phyloP scores from a whole-genome alignment of 2,113 vertebrate species.

The Rattus rattus region DNA sequence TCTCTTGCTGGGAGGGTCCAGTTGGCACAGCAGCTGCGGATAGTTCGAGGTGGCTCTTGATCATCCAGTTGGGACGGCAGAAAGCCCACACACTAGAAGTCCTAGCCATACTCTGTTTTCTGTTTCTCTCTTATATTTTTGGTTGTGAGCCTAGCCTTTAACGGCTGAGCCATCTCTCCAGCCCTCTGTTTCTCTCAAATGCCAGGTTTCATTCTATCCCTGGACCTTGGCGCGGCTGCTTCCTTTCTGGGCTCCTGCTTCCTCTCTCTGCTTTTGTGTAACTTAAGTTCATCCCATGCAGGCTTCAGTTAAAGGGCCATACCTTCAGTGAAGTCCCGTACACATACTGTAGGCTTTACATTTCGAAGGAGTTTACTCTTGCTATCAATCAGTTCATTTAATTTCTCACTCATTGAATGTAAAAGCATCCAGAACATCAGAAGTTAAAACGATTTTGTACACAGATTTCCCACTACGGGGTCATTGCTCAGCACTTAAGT shows the following conservation, averaged over 20 bases:
- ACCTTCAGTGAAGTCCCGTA: not conserved
- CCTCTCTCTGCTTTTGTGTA: not conserved
- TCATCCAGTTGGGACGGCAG: not conserved
- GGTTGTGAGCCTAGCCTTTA: too few relatives aligned
- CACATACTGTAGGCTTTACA: not conserved
- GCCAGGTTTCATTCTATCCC: not conserved
- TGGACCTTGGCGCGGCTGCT: not conserved
- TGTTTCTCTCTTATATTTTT: too few relatives aligned
- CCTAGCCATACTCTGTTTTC: not conserved
- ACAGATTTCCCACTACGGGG: not conserved
- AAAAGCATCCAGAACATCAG: not conserved
- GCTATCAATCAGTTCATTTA: not conserved
- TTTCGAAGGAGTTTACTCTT: not conserved
- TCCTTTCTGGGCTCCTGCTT: not conserved
- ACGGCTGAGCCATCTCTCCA: too few relatives aligned
- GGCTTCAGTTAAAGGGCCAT: not conserved
- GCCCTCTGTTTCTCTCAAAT: not conserved
- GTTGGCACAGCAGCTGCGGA: not conserved
- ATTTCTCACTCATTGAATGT: conserved; percentile 1
- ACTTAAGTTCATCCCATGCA: not conserved
- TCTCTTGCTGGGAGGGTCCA: not conserved
- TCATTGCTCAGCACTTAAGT: not conserved
- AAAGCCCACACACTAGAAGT: not conserved
- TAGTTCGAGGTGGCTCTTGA: not conserved
- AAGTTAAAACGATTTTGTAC: not conserved